Conservation (phyloP, 1,140 invertebrate species). For the Ostrea denselamellosa region DNA sequence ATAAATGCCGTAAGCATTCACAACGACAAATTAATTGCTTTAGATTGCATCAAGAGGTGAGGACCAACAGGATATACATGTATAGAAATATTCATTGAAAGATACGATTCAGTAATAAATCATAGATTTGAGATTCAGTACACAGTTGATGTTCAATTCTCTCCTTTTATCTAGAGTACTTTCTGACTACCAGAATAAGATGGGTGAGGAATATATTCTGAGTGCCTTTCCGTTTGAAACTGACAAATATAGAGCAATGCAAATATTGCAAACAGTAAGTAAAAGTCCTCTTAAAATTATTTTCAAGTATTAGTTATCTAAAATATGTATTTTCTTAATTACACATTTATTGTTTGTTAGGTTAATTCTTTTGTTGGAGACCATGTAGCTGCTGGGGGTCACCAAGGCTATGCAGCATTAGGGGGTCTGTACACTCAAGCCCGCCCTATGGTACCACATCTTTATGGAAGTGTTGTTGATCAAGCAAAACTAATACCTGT, state of each 20-base stretch:
- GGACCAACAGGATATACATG: not conserved
- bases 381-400: conserved; percentile 74
- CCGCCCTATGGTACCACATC: conserved; percentile 72
- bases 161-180: conserved; percentile 65
- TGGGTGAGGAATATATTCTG: conserved; percentile 76
- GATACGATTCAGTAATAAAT: not conserved
- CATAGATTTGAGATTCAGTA: not conserved
- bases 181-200: conserved; percentile 69
- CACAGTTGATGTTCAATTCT: not conserved
- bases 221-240: conserved; percentile 75
- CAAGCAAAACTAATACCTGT: conserved; percentile 70
- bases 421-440: conserved; percentile 76
- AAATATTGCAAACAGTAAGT: conserved; percentile 75
- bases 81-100: not conserved
- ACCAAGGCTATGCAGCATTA: conserved; percentile 76
- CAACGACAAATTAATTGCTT: conserved; percentile 74
- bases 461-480: conserved; percentile 71
- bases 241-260: conserved; percentile 73
- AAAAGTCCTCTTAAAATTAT: not conserved
- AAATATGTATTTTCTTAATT: not conserved
- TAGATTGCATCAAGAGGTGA: conserved; percentile 77
- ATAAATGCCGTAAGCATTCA: conserved; percentile 72
- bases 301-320: not conserved
- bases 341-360: conserved; percentile 59
- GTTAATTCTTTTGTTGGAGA: conserved; percentile 73